A percentile compares a stretch with the other conserved stretches of the same genome.
These are phyloP conservation scores for Bombus ignitus DNA, from an alignment of 1,140 invertebrate species.

Conservation along the genomic window DNA sequence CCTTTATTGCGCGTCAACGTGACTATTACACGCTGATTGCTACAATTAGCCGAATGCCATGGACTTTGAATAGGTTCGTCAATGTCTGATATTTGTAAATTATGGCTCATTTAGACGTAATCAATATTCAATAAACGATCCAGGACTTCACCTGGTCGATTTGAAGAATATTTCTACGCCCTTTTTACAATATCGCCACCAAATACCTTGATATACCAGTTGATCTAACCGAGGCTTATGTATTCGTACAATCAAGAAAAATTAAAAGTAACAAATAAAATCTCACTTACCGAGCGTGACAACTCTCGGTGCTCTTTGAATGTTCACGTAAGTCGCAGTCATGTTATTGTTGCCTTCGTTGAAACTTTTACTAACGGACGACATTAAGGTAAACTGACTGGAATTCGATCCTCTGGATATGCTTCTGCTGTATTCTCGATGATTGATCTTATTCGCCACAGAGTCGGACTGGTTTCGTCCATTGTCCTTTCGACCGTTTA, in stretches of 20 bases:
- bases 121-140: too few relatives aligned
- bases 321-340: slow-evolving; percentile 29
- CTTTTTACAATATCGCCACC: too few relatives aligned
- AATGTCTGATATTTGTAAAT: neutral
- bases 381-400: slow-evolving; percentile 78
- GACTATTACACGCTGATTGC: neutral
- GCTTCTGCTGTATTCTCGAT: slow-evolving; percentile 50
- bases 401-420: slow-evolving; percentile 72
- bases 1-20: neutral
- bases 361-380: slow-evolving; percentile 75
- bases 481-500: neutral
- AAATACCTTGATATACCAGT: too few relatives aligned
- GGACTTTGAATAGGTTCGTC: neutral
- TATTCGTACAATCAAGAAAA: neutral
- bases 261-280: neutral
- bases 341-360: slow-evolving; percentile 71
- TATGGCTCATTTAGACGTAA: neutral
- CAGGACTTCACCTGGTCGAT: neutral
- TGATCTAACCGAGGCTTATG: too few relatives aligned
- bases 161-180: neutral
- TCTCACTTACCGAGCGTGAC: slow-evolving; percentile 69
- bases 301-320: slow-evolving; percentile 58
- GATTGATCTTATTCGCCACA: neutral
- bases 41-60: neutral
- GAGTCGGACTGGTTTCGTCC: neutral